phyloP scores from a whole-genome alignment of 2,113 vertebrate genomes.

The Mungos mungo region DNA sequence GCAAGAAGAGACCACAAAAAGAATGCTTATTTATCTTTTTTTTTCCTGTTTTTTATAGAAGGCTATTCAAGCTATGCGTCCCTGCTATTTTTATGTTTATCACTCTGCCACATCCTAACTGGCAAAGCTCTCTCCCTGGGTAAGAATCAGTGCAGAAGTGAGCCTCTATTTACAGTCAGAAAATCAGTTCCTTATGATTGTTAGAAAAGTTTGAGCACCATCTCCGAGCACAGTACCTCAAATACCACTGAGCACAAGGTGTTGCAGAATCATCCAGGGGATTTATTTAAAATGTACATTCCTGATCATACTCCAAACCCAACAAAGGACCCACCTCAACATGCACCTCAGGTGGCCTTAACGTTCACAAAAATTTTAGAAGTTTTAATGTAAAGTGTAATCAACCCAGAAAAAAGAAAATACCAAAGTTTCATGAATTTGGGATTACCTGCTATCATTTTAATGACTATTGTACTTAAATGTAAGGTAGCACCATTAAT shows the following conservation, averaged over 20 bases:
- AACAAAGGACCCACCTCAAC: not conserved
- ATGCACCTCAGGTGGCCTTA: not conserved
- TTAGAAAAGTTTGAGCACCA: not conserved
- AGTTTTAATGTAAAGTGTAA: not conserved
- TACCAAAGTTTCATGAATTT: not conserved
- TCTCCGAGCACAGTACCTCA: not conserved
- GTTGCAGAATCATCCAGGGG: not conserved
- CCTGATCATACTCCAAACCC: not conserved
- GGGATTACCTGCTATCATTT: not conserved
- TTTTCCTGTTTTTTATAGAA: not conserved
- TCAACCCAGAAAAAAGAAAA: not conserved
- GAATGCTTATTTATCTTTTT: not conserved
- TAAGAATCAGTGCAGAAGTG: not conserved
- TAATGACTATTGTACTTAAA: not conserved
- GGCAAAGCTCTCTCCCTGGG: not conserved
- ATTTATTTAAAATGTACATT: not conserved
- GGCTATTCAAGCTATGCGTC: not conserved
- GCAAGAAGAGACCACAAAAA: not conserved
- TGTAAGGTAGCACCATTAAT: not conserved
- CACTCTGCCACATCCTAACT: not conserved
- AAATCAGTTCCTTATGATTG: not conserved
- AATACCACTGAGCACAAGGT: not conserved
- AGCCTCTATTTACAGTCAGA: not conserved
- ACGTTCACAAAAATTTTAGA: not conserved
- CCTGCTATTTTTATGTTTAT: not conserved